phyloP scores from a whole-genome alignment of 2,888 invertebrate genomes.

The Panopea generosa region DNA sequence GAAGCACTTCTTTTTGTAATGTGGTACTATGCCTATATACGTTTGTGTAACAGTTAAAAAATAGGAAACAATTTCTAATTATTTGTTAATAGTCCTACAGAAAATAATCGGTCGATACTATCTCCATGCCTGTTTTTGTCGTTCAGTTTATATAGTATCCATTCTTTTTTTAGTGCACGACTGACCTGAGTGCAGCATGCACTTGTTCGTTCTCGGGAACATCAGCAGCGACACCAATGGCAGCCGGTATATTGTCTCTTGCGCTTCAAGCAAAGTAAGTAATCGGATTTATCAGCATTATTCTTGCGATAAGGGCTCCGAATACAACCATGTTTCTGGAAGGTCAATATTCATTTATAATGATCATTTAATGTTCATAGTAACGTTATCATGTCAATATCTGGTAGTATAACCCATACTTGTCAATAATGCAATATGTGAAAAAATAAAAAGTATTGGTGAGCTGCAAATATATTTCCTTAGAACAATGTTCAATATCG shows the following conservation, averaged over 20 bases:
- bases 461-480: too few species aligned
- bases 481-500: too few species aligned
- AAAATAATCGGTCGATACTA: too few species aligned
- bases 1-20: too few species aligned
- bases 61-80: too few species aligned
- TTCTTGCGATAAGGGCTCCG: neutral
- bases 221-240: conserved; percentile 60
- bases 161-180: conserved; percentile 34
- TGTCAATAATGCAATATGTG: neutral
- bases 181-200: conserved; percentile 19
- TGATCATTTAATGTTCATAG: neutral
- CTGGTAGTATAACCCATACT: neutral
- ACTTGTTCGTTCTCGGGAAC: conserved; percentile 47
- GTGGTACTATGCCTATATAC: too few species aligned
- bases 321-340: neutral
- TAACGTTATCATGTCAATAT: neutral
- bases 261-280: conserved; percentile 67
- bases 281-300: neutral
- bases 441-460: neutral
- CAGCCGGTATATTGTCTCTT: conserved; percentile 57
- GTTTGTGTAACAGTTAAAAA: too few species aligned
- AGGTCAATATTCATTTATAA: neutral
- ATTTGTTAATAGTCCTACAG: too few species aligned
- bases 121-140: too few species aligned
- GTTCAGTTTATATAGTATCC: too few species aligned